Evolutionary conservation across 2,888 invertebrate species (phyloP), one percentile per base, ranked within the genome.

Genomic region (Phlogophora meticulosa): DNA sequence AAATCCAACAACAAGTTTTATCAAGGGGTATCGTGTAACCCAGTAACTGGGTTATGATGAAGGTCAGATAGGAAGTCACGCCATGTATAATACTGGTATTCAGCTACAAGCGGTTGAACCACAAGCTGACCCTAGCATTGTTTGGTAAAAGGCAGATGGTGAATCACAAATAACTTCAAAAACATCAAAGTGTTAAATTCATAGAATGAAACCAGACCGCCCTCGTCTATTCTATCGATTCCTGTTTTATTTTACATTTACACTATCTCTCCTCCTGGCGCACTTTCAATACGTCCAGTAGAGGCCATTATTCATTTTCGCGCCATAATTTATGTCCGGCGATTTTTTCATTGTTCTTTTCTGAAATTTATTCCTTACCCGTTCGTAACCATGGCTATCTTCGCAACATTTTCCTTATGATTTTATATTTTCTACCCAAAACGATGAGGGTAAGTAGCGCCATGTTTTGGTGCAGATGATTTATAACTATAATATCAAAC

Each of bases 251-350:
- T 71, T 78, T 45, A 70, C 60, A 63, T 67, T 62, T 64, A 51
- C 63, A 45, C 59, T 28, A 48, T 74, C 64, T 43, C 43, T 42
- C 42, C 51, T 48, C 15, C 32, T 28, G 45, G 67, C 56, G 57
- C 45, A 58, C 70, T 76, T 62, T 67, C 70, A 63, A 76, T 76
- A 58, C 57, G 45, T 64, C 49, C 34, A 40, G 28, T 24, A 52
- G 55, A 53, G 28, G 46, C 61, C 62, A 75, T 78, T 63, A 78
- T 78, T 78, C 78, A 78, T 78, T 65, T 74, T 71, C 24, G 22
- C 65, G 46, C 59, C 24, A 65, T 75, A 71, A 71, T 75, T 78
- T 78, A 78, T 58, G 68, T 57, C 53, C 36, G 24, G 10, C 61
- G 56, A 67, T 66, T 75, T 70, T 71, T 78, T 63, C 59, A 53